Percentiles rank a stretch among this genome's conserved stretches.
These are phyloP conservation scores for Yponomeuta evonymella DNA, from an alignment of 2,888 invertebrate genomes.

Conservation along the genomic window DNA sequence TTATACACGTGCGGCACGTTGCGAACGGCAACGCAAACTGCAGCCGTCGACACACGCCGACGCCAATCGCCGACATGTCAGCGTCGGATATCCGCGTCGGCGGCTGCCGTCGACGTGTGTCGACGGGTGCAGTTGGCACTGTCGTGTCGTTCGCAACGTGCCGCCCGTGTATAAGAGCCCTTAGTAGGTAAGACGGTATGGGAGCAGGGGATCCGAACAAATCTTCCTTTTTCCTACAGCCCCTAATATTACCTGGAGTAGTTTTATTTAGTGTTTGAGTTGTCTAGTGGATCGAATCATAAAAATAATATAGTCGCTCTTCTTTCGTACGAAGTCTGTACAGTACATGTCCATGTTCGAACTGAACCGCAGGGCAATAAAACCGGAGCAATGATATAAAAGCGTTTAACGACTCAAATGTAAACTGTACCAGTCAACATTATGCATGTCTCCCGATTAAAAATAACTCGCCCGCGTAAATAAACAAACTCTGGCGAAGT, in stretches of 20 bases:
- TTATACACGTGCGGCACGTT: too few relatives aligned
- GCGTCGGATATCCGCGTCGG: too few relatives aligned
- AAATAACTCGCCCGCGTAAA: conserved; percentile 57
- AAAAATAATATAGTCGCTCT: conserved; percentile 18
- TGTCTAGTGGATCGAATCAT: conserved; percentile 2
- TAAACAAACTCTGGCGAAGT: conserved; percentile 22
- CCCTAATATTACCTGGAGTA: not conserved
- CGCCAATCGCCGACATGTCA: too few relatives aligned
- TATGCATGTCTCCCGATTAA: conserved; percentile 54
- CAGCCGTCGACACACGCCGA: too few relatives aligned
- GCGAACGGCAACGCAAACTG: too few relatives aligned
- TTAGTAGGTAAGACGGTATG: too few relatives aligned
- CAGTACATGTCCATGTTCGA: not conserved
- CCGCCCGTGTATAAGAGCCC: too few relatives aligned
- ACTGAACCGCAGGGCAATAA: conserved; percentile 36
- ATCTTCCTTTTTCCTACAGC: too few relatives aligned
- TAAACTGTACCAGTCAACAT: conserved; percentile 57
- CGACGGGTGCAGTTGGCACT: too few relatives aligned
- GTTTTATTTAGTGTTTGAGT: not conserved
- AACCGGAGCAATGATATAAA: conserved; percentile 56
- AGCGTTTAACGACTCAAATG: conserved; percentile 61
- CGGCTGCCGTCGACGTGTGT: too few relatives aligned
- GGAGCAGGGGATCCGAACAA: too few relatives aligned
- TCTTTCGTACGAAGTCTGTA: not conserved
- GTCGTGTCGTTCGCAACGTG: too few relatives aligned